Conservation (phyloP, 2,797 vertebrate genomes). For the Pogonophryne albipinna region DNA sequence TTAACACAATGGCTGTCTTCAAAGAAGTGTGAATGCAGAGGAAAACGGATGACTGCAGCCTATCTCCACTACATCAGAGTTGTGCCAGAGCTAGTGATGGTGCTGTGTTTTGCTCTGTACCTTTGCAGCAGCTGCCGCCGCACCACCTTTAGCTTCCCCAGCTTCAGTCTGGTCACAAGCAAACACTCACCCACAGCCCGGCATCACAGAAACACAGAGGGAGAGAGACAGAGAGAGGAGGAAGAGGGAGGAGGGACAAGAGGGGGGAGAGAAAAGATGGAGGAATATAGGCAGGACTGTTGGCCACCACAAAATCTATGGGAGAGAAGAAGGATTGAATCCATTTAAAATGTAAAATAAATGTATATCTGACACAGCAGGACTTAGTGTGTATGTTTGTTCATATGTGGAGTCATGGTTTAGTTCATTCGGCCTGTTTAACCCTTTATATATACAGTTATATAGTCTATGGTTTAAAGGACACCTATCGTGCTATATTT, state of each 20-base stretch:
- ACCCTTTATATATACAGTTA: too few relatives aligned
- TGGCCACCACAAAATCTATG: not conserved
- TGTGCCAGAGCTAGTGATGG: not conserved
- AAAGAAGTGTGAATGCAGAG: too few relatives aligned
- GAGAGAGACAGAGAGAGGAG: not conserved
- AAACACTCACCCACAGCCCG: slow-evolving; percentile 74
- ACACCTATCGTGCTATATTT: too few relatives aligned
- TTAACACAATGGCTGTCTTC: not conserved
- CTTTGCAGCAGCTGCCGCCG: slow-evolving; percentile 87
- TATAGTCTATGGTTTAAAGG: slow-evolving; percentile 12
- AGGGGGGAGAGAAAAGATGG: not conserved
- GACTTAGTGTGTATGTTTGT: not conserved
- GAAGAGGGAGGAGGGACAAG: not conserved
- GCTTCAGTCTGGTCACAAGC: slow-evolving; percentile 83
- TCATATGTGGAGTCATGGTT: slow-evolving; percentile 2
- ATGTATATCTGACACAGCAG: slow-evolving; percentile 46
- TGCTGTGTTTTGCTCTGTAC: slow-evolving; percentile 49
- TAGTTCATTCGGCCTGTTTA: slow-evolving; percentile 15
- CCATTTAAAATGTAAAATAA: slow-evolving; percentile 13
- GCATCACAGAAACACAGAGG: slow-evolving; percentile 75
- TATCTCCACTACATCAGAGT: not conserved
- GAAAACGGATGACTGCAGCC: not conserved
- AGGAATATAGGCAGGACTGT: not conserved
- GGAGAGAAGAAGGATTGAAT: slow-evolving; percentile 21
- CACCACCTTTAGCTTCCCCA: slow-evolving; percentile 90